Base-by-base conservation (phyloP, 2,888 invertebrate species). In the Ormyrus pomaceus region DNA sequence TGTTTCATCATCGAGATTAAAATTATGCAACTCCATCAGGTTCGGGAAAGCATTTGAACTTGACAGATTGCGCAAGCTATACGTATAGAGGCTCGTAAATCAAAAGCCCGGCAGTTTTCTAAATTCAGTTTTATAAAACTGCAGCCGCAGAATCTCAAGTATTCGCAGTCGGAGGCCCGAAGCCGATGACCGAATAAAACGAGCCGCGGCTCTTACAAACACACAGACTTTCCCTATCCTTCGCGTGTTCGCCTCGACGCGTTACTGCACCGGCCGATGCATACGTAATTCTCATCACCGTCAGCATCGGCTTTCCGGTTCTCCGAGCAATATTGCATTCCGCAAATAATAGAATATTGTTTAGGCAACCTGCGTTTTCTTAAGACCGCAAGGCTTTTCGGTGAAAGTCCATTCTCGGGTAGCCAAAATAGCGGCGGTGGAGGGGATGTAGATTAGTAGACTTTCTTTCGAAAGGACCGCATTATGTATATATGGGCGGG, bases 391-490 rank as follows among this genome's bases (percentile, higher is more conserved):
- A 19, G 19, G 19, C 19, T 71, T 71, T 75, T 65, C 0, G 51
- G 59, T 66, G 75, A 75, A 75, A 75, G 75, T 61, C 13, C 6
- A 7, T n/a, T 13, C 5, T 2, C 19, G 5, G 3, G 11, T n/a
- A 45, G n/a, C 5, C 66, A 10, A 68, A 68, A 13, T 68, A 6
- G 6, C 2, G 6, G 0, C n/a, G 9, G 9, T n/a, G 2, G 13
- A 19, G 11, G 48, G 9, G 13, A 55, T 19, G 19, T 46, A 61
- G 51, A 46, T 46, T 11, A 51, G n/a, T 45, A 59, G 45, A 76
- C 68, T 76, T 76, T 76, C 75, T 76, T 73, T 74, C 50, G 56
- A 50, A 50, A 65, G 65, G 50, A 6, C 51, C 10, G 13, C 45
- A 45, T 13, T 19, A 19, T 19, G 19, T 6, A 19, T 13, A 8